Base-by-base conservation (phyloP, 2,113 vertebrate species). In the Bubo blakistoni region DNA sequence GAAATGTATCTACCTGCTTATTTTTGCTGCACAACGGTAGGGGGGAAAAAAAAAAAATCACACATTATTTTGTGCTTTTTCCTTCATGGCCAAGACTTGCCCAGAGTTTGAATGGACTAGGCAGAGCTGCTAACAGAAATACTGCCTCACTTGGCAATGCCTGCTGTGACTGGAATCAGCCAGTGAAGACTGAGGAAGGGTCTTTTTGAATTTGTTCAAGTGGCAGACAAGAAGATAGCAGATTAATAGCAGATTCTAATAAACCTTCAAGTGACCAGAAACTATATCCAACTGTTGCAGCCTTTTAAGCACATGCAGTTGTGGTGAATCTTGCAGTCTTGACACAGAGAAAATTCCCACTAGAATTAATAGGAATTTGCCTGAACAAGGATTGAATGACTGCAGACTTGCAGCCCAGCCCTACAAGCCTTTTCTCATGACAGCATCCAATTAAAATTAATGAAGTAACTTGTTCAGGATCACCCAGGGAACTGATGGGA, bases 391-490 rank as follows among this genome's bases (percentile, higher is more conserved):
- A 32, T 13, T 52, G 65, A 88, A 57, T 44, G 85, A 63, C 57
- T 55, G 44, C 57, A 74, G 69, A 57, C 34, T 72, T 11, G 1
- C 44, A 79, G 49, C 58, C 65, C 66, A 81, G 38, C 46, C 76
- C 6, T 3, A 78, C 55, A 52, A 84, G 61, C 38, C 58, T 46
- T 80, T 94, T 57, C 83, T 92, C 84, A 47, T 91, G 81, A 94
- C 58, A 87, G 73, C 57, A 88, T 81, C 88, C 91, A 85, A 81
- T 88, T 94, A 94, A 95, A 94, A 96, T 92, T 94, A 91, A 95
- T 81, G 81, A 95, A 87, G 81, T 73, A 90, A 79, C 86, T 92
- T 87, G 59, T 74, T 92, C 46, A 72, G 77, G 80, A 89, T 90
- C 77, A 85, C 61, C 46, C 40, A 77, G 81, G 73, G 94, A 96